Base-by-base conservation (phyloP, 2,797 vertebrate genomes). In the Anniella stebbinsi region DNA sequence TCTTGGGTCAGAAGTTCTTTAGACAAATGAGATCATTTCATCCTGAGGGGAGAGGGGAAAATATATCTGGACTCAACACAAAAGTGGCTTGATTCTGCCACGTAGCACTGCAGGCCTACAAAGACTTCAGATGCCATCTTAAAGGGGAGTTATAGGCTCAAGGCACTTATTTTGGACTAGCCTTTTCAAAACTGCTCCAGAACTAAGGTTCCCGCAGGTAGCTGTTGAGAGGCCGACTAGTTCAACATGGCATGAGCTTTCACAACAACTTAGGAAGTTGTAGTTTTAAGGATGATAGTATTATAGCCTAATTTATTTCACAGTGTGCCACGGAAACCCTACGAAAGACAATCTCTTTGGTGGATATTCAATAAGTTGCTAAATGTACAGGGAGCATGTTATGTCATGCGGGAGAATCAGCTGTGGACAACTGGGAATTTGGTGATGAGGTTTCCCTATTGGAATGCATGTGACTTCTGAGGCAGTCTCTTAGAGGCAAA, bases 331-430 rank as follows among this genome's bases (percentile, higher is more conserved):
- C 86, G 0, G 0, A 25, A 87, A 76, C 77, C 60, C 96, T 96
- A 94, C 94, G 17, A 72, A n/a, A 2, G 5, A 18, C 96, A 97
- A 96, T 96, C 94, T 0, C 23, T 67, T 66, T 86, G 33, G 76
- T 48, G 2, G 93, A 93, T 93, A 84, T 0, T 4, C 89, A 0
- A 60, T 48, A 90, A 51, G 83, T 82, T 4, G 18, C 36, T 89
- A 67, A 80, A 17, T 76, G 1, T 78, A n/a, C 4, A 91, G 87
- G 0, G 2, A 9, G 38, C 23, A 7, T 38, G 25, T 48, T 66
- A 88, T 51, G n/a, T 54, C 5, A 30, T 66, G 33, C 15, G 6
- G 5, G 1, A 69, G 23, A 5, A 9, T 67, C 23, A 28, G 30
- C 11, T 76, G 36, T 45, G 10, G 23, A 54, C 13, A 54, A 33